Evolutionary conservation across 2,113 vertebrate species (phyloP).

Genomic region (Procavia capensis): DNA sequence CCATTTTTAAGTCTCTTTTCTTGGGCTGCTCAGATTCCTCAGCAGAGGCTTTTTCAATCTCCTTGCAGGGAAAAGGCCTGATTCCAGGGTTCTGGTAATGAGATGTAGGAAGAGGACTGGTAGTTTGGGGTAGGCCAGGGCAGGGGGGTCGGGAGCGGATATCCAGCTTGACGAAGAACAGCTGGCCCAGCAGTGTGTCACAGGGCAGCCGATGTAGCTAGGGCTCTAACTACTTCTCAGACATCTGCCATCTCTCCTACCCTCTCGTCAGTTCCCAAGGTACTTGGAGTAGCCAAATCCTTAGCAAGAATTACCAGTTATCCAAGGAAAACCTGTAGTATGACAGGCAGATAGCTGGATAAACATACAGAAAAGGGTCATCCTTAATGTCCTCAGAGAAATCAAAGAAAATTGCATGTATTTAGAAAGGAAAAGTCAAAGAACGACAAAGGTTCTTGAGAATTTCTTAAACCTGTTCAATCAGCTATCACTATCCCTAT

Average conservation of each 20-base stretch:
- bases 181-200: background rate
- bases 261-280: background rate
- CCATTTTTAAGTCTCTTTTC: background rate
- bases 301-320: background rate
- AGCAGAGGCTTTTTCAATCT: background rate
- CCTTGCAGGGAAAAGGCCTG: background rate
- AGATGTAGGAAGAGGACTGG: background rate
- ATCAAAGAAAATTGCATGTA: background rate
- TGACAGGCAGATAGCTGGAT: background rate
- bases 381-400: background rate
- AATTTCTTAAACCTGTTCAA: background rate
- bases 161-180: background rate
- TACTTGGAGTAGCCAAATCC: background rate
- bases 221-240: background rate
- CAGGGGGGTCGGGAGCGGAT: too few species aligned
- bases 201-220: background rate
- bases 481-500: background rate
- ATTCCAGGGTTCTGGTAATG: background rate
- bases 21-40: background rate
- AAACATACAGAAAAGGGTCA: background rate
- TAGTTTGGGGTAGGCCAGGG: too few species aligned
- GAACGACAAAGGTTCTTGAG: background rate
- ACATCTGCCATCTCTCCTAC: background rate
- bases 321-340: background rate
- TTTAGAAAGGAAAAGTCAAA: background rate